A percentile compares a stretch with the other conserved stretches of the same genome.
phyloP scores from a whole-genome alignment of 2,888 invertebrate genomes.

The Tuta absoluta region DNA sequence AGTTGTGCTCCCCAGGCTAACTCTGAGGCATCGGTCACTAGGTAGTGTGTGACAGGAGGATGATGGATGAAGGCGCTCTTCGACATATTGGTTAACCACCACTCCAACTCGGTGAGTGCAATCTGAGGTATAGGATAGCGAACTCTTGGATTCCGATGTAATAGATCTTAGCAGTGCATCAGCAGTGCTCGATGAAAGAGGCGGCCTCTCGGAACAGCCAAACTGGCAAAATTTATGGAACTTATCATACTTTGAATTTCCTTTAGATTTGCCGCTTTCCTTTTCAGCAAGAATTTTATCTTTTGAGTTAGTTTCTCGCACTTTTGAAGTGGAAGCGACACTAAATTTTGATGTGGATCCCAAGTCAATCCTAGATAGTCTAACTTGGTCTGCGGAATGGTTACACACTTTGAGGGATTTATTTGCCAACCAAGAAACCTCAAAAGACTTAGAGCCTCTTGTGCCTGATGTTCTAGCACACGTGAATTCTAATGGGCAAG shows the following conservation, averaged over 20 bases:
- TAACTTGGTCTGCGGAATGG: background rate
- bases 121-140: background rate
- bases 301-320: no score
- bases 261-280: conserved; percentile 2
- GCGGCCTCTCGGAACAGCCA: conserved; percentile 29
- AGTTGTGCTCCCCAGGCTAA: conserved; percentile 34
- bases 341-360: background rate
- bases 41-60: conserved; percentile 26
- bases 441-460: no score
- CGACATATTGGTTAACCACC: conserved; percentile 29
- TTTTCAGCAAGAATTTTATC: no score
- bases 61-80: conserved; percentile 26
- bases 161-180: background rate
- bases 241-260: conserved; percentile 30
- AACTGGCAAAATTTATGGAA: conserved; percentile 32
- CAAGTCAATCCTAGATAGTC: background rate
- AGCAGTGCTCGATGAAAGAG: conserved; percentile 27
- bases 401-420: no score
- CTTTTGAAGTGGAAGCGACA: conserved; percentile 25
- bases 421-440: no score
- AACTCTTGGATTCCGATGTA: background rate
- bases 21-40: conserved; percentile 37
- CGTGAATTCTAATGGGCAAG: no score
- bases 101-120: conserved; percentile 18
- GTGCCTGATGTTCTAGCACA: no score